Evolutionary conservation across 2,888 invertebrate genomes (phyloP).

Genomic region (Vanessa cardui): DNA sequence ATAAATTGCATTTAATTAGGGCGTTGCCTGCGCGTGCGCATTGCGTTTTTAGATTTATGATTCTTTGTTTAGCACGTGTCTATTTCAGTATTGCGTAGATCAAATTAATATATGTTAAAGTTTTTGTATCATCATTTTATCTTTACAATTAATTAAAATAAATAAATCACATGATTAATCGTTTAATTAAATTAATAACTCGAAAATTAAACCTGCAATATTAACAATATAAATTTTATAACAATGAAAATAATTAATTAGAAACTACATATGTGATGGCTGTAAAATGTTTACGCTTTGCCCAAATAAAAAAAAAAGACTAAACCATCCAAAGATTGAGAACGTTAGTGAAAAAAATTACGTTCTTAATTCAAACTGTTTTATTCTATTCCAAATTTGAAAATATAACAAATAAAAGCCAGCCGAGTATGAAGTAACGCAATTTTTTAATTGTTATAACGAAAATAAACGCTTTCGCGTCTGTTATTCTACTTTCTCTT

Average conservation of each 20-base stretch:
- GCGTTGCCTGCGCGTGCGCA: slow-evolving; percentile 20
- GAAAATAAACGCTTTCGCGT: slow-evolving; percentile 34
- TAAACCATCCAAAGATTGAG: no score
- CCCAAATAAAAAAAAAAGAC: no score
- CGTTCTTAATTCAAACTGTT: not conserved
- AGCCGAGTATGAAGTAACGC: not conserved
- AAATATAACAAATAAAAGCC: not conserved
- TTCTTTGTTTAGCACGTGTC: slow-evolving; percentile 13
- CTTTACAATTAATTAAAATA: no score
- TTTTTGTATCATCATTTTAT: no score
- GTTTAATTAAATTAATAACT: no score
- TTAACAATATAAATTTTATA: no score
- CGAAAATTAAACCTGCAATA: no score
- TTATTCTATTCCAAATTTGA: not conserved
- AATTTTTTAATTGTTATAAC: not conserved
- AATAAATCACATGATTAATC: no score
- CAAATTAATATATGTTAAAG: not conserved
- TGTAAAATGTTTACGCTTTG: no score
- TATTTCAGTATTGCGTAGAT: not conserved
- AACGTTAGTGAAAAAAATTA: no score
- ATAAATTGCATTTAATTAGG: slow-evolving; percentile 23
- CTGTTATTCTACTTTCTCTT: slow-evolving; percentile 31
- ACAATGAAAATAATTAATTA: no score
- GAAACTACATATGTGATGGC: no score
- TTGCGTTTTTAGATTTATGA: slow-evolving; percentile 17